A percentile compares a stretch with the other conserved stretches of the same genome.
phyloP scores from a whole-genome alignment of 1,140 invertebrate species.

The Archivesica marissinica region DNA sequence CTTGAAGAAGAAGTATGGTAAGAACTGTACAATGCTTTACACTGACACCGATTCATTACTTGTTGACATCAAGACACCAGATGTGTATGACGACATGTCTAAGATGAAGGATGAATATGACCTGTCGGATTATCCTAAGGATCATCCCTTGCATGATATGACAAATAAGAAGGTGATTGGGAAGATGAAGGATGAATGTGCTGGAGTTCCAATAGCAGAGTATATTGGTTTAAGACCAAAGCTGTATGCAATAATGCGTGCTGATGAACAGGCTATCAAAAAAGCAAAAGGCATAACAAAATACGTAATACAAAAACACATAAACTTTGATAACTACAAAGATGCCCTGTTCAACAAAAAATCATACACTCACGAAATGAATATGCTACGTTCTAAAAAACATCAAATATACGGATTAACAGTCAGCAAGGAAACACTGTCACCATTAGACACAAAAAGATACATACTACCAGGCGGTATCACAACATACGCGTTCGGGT shows the following conservation, averaged over 20 bases:
- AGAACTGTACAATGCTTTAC: slow-evolving; percentile 71
- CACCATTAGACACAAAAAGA: slow-evolving; percentile 38
- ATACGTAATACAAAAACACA: background rate
- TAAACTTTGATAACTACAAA: slow-evolving; percentile 29
- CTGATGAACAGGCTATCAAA: slow-evolving; percentile 66
- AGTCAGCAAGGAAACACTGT: slow-evolving; percentile 2
- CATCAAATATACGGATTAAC: slow-evolving; percentile 17
- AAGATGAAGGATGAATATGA: slow-evolving; percentile 48
- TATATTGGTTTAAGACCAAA: slow-evolving; percentile 25
- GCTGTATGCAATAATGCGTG: slow-evolving; percentile 20
- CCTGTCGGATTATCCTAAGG: slow-evolving; percentile 59
- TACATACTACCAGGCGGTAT: slow-evolving; percentile 18
- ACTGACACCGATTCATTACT: slow-evolving; percentile 84
- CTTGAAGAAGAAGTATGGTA: slow-evolving; percentile 71
- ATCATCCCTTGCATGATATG: slow-evolving; percentile 51
- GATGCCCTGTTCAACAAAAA: slow-evolving; percentile 6
- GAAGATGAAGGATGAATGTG: slow-evolving; percentile 85
- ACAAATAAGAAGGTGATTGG: slow-evolving; percentile 85
- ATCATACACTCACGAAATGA: slow-evolving; percentile 6
- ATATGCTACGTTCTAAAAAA: background rate
- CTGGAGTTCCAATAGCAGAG: slow-evolving; percentile 64
- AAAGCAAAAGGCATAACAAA: slow-evolving; percentile 62
- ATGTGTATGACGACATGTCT: slow-evolving; percentile 82
- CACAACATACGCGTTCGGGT: slow-evolving; percentile 27
- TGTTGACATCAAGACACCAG: slow-evolving; percentile 79